Evolutionary conservation across 2,113 vertebrate genomes (phyloP).

Genomic region (Scortum barcoo): DNA sequence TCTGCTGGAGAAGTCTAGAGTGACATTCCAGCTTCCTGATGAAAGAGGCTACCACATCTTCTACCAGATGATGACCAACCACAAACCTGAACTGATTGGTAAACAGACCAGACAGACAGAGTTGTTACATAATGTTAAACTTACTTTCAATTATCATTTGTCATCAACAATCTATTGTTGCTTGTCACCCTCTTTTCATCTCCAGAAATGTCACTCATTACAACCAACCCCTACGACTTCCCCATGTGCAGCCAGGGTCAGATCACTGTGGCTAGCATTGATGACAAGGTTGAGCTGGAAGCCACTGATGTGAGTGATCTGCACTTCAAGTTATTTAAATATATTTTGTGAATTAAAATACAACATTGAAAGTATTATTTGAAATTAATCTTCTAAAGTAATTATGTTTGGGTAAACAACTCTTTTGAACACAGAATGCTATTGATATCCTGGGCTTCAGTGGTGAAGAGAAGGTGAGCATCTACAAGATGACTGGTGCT

Average conservation of each 20-base stretch:
- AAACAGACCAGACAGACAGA: not conserved
- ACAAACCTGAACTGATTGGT: constrained; percentile 75
- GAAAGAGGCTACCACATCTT: constrained; percentile 80
- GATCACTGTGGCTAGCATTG: constrained; percentile 77
- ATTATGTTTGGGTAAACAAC: not conserved
- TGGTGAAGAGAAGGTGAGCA: constrained; percentile 77
- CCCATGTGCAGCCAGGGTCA: constrained; percentile 72
- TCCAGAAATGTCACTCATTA: constrained; percentile 65
- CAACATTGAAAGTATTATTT: not conserved
- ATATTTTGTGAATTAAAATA: not conserved
- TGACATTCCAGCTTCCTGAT: constrained; percentile 74
- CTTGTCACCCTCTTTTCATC: not conserved
- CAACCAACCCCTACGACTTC: constrained; percentile 78
- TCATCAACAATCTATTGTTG: not conserved
- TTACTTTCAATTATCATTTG: not conserved
- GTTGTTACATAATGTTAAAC: not conserved
- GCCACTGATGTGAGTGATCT: constrained; percentile 71
- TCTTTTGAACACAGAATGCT: constrained; percentile 68
- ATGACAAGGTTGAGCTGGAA: constrained; percentile 77
- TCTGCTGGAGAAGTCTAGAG: constrained; percentile 80
- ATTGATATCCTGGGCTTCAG: constrained; percentile 82
- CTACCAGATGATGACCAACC: constrained; percentile 79
- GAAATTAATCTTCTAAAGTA: not conserved
- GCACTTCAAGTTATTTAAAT: not conserved
- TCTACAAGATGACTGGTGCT: constrained; percentile 82